Base-by-base conservation (phyloP, 2,888 invertebrate species). In the Hyles lineata region DNA sequence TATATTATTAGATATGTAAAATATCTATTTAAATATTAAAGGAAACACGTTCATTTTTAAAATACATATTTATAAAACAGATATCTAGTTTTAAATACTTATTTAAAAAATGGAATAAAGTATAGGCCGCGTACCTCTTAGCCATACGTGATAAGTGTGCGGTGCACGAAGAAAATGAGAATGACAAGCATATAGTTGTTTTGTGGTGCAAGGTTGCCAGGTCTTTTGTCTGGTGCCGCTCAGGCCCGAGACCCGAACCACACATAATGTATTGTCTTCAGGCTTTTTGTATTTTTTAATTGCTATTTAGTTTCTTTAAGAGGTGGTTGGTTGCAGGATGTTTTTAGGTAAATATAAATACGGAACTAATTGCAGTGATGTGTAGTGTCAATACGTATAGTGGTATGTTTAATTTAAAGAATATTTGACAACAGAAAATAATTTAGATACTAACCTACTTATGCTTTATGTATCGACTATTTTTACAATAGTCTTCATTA, bases 151-250 rank as follows among this genome's bases (percentile, higher is more conserved):
- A 79, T 82, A 84, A 85, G 82, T 85, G 80, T 81, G 86, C 83
- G 87, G 83, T 87, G 87, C 87, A 87, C 79, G 79, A 80, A 83
- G 87, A 87, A 90, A 91, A 91, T 91, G 90, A 88, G 88, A 90
- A 89, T 90, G 90, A 90, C 90, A 88, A 83, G 87, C 83, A 86
- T 85, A 87, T 85, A 85, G 85, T 87, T 90, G 89, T 91, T 89
- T 91, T 92, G 90, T 89, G 81, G 80, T 73, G 55, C 7, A 55
- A 67, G 70, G 73, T 74, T 74, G 70, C 35, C 63, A 43, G 43
- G 21, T 71, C 72, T 75, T 73, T 74, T 74, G 72, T 72, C 43
- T 72, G 35, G 55, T 23, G 17, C 67, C n/a, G 67, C 43, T 19
- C 15, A 43, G 23, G 50, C 23, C 23, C 17, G 50, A 11, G 43